Percentiles rank a stretch among this genome's conserved stretches.
Evolutionary conservation across 2,888 invertebrate genomes (phyloP).

Genomic region (Synergus umbraculus): DNA sequence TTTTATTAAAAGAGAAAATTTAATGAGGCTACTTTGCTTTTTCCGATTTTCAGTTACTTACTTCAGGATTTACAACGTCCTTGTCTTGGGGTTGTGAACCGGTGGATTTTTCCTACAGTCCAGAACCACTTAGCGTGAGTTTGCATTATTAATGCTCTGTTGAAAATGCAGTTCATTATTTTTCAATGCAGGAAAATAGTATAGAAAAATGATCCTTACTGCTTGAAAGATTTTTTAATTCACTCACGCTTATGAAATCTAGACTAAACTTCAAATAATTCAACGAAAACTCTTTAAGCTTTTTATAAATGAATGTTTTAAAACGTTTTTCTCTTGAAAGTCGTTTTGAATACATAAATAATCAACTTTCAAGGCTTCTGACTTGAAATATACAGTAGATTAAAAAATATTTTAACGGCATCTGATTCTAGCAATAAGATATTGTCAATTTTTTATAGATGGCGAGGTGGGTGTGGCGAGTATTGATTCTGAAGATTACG

Average conservation of each 20-base stretch:
- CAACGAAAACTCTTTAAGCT: no score
- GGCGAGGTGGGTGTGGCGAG: conserved; percentile 81
- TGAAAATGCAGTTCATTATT: neutral
- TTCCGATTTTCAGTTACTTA: conserved; percentile 79
- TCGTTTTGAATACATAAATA: no score
- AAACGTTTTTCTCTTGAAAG: no score
- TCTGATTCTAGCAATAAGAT: neutral
- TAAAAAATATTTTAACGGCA: neutral
- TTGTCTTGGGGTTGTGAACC: conserved; percentile 84
- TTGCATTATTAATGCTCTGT: conserved; percentile 26
- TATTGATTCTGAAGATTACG: conserved; percentile 81
- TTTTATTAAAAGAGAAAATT: conserved; percentile 9
- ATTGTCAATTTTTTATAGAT: conserved; percentile 63
- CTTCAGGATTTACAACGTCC: conserved; percentile 83
- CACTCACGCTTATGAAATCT: no score
- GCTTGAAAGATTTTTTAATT: neutral
- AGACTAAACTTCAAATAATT: no score
- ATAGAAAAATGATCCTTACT: neutral
- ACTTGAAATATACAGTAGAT: neutral
- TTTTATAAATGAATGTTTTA: no score
- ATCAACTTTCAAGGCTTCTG: no score
- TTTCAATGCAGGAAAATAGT: conserved; percentile 63
- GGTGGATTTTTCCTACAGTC: conserved; percentile 84
- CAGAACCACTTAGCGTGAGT: conserved; percentile 81
- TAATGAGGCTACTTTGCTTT: conserved; percentile 37